Base-by-base conservation (phyloP, 2,888 invertebrate species). In the Notocelia uddmanniana region DNA sequence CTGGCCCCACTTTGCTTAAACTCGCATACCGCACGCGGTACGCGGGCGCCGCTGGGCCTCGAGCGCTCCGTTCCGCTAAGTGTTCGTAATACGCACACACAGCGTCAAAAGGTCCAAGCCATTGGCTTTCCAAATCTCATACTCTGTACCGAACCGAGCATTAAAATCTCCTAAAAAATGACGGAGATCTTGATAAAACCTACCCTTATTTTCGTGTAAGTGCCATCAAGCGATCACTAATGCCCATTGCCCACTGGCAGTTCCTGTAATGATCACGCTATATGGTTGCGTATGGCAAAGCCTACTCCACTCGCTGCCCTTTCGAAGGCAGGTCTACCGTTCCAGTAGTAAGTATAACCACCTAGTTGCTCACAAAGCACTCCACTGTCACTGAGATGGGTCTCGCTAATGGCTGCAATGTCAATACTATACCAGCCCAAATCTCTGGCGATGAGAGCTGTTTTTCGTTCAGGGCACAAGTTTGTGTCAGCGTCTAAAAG, bases 381-480 rank as follows among this genome's bases (percentile, higher is more conserved):
- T 9, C 70, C 62, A 15, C 26, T 23, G n/a, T 68, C 66, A 1
- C 37, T 13, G 19, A 74, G 52, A 11, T 73, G 70, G 21, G 73
- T 74, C 21, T 74, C 73, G 18, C 55, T 70, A 45, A 74, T 52
- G n/a, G 73, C 70, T 13, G 73, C 70, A 3, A 73, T 68, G 52
- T 73, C 66, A 18, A 74, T 41, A 48, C 52, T 62, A 23, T 69
- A 69, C 1, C 31, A 8, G 21, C 31, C 11, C 9, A 57, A 11
- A 31, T 31, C 31, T 10, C 31, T 57, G 6, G 57, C 31, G 15
- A 57, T 9, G 0, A 57, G 15, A 57, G 57, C 57, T 3, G 31
- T 57, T 57, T 31, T 57, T 2, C 57, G 31, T n/a, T 57, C 57
- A 8, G 57, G 57, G 26, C 57, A 57, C n/a, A n/a, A n/a, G n/a